These are phyloP conservation scores for Megaceryle alcyon DNA, from an alignment of 2,797 vertebrate genomes.

Conservation along the genomic window DNA sequence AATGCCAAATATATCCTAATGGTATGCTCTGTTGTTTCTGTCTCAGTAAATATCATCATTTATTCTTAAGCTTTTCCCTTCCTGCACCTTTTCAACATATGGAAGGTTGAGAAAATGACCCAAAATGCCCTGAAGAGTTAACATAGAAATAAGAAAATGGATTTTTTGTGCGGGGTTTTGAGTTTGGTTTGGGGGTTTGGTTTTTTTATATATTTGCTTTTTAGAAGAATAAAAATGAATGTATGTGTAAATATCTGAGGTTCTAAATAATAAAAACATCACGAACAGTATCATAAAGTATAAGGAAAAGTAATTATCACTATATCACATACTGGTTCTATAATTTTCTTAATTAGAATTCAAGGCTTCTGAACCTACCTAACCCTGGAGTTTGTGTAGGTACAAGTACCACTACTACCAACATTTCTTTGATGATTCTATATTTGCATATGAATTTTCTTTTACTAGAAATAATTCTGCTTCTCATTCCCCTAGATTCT, in stretches of 20 bases:
- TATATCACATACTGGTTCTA: not conserved
- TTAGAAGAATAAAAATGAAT: not conserved
- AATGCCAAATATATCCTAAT: conserved; percentile 19
- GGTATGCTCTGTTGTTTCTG: conserved; percentile 50
- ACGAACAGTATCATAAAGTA: not conserved
- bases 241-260: not conserved
- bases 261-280: not conserved
- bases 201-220: not conserved
- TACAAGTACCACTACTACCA: not conserved
- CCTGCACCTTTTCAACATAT: conserved; percentile 57
- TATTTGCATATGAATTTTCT: not conserved
- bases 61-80: conserved; percentile 47
- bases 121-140: conserved; percentile 45
- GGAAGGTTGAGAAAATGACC: conserved; percentile 50
- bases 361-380: not conserved
- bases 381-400: not conserved
- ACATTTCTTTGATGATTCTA: not conserved
- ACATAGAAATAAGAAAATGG: not conserved
- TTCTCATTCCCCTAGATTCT: not conserved
- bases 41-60: conserved; percentile 72
- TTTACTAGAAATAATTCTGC: not conserved
- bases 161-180: not conserved
- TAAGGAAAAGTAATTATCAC: not conserved
- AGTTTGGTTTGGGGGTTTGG: no score
- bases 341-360: not conserved